phyloP scores from a whole-genome alignment of 2,888 invertebrate genomes.

The Drosophila aldrichi region DNA sequence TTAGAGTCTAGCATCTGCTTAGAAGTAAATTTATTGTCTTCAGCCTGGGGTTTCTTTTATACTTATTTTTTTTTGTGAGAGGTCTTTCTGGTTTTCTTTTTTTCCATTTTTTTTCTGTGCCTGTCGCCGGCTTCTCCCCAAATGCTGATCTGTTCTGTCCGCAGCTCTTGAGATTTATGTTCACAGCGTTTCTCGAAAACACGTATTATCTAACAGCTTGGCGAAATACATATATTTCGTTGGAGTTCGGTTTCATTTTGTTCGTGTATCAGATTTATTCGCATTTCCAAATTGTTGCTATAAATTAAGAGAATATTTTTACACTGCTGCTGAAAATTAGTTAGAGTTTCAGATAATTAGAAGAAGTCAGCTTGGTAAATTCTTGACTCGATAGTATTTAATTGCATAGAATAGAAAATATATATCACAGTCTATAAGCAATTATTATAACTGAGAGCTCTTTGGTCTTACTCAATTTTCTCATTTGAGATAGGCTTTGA shows the following conservation, averaged over 20 bases:
- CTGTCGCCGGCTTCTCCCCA: constrained; percentile 19
- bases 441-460: no score
- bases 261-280: constrained; percentile 40
- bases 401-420: no score
- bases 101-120: no score
- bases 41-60: constrained; percentile 24
- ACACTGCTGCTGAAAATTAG: no score
- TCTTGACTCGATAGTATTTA: no score
- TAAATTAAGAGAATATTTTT: constrained; percentile 7
- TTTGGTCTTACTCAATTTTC: no score
- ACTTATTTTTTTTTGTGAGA: not conserved
- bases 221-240: constrained; percentile 19
- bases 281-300: constrained; percentile 3
- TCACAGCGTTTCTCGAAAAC: constrained; percentile 60
- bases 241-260: constrained; percentile 43
- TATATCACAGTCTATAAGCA: no score
- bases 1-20: constrained; percentile 1
- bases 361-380: no score
- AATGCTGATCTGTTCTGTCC: constrained; percentile 50
- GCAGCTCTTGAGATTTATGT: constrained; percentile 69
- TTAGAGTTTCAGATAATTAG: no score
- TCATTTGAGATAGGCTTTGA: not conserved
- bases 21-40: constrained; percentile 52
- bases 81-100: constrained; percentile 4
- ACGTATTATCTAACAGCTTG: constrained; percentile 63